A percentile compares a stretch with the other conserved stretches of the same genome.
Conservation (phyloP, 2,797 vertebrate species). For the Characodon lateralis region DNA sequence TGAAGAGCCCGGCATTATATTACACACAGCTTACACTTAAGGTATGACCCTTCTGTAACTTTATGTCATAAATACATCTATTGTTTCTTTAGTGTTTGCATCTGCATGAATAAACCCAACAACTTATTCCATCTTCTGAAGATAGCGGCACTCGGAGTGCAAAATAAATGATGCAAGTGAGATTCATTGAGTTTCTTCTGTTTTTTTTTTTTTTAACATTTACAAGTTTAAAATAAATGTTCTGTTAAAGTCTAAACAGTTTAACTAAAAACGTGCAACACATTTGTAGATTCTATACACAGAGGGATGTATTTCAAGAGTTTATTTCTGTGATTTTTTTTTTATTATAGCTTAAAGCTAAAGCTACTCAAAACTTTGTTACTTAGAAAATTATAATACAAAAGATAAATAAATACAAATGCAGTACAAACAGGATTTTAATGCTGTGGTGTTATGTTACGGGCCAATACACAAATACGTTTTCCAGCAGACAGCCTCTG, state of each 20-base stretch:
- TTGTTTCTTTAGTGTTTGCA: neutral
- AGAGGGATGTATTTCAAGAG: neutral
- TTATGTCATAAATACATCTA: neutral
- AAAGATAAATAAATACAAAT: neutral
- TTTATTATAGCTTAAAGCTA: neutral
- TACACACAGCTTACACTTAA: constrained; percentile 29
- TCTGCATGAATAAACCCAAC: neutral
- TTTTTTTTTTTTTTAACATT: neutral
- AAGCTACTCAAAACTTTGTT: neutral
- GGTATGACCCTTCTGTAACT: constrained; percentile 7
- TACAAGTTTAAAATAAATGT: neutral
- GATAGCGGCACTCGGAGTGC: neutral
- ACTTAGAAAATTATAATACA: neutral
- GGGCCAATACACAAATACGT: neutral
- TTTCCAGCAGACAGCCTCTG: neutral
- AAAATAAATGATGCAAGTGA: neutral
- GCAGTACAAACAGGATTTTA: neutral
- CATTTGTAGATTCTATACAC: neutral
- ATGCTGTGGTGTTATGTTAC: neutral
- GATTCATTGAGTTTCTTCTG: neutral
- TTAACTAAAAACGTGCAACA: neutral
- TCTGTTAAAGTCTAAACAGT: neutral
- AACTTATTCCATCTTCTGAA: neutral
- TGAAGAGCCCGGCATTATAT: constrained; percentile 7
- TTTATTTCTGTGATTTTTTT: neutral